A percentile compares a stretch with the other conserved stretches of the same genome.
Evolutionary conservation across 2,888 invertebrate species (phyloP).

Genomic region (Deilephila elpenor): DNA sequence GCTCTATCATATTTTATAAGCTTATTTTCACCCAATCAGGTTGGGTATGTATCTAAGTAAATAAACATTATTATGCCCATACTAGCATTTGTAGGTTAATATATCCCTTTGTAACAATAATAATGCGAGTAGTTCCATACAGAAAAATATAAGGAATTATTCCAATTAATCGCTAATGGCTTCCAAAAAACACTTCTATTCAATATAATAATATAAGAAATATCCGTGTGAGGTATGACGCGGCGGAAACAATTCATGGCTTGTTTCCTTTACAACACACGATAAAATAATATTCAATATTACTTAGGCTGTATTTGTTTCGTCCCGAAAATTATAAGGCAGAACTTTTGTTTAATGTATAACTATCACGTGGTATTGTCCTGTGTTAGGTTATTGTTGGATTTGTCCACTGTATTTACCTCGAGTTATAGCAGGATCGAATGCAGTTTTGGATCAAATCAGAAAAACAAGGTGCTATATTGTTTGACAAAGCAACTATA

Average conservation of each 20-base stretch:
- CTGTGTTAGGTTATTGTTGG: no score
- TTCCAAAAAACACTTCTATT: conserved; percentile 25
- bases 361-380: no score
- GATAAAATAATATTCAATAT: not conserved
- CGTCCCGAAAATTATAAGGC: no score
- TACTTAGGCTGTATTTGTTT: no score
- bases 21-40: no score
- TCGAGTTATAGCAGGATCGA: no score
- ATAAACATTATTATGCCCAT: not conserved
- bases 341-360: no score
- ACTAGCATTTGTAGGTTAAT: not conserved
- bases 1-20: no score
- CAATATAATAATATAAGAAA: conserved; percentile 37
- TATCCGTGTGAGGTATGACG: conserved; percentile 64
- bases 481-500: no score
- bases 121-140: not conserved
- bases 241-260: conserved; percentile 58
- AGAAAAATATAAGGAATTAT: conserved; percentile 13
- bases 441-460: no score
- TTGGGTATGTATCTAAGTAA: not conserved
- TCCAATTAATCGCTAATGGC: conserved; percentile 23
- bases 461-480: no score
- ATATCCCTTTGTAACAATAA: not conserved
- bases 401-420: no score
- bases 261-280: not conserved